Conservation (phyloP, 2,888 invertebrate genomes). For the Hipparchia sbordonii region DNA sequence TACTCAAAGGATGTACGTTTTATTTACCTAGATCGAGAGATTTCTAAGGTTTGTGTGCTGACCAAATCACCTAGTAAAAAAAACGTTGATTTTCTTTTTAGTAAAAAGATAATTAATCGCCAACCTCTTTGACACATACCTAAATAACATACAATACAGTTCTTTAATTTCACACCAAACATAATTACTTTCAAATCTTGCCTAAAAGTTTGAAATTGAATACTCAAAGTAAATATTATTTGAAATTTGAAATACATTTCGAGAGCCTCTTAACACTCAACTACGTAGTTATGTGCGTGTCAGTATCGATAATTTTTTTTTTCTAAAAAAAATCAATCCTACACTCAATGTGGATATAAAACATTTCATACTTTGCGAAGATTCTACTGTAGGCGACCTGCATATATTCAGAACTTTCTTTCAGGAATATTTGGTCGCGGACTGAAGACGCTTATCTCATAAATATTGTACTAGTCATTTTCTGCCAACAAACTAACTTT, state of each 20-base stretch:
- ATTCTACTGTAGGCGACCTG: no score
- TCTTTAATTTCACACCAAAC: neutral
- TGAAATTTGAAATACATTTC: slow-evolving; percentile 11
- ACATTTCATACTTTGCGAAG: no score
- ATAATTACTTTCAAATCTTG: slow-evolving; percentile 14
- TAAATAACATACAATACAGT: neutral
- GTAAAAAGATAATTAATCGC: neutral
- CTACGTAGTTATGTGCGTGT: neutral
- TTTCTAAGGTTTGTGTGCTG: neutral
- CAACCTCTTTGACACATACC: neutral
- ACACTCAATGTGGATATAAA: no score
- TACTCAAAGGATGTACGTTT: no score
- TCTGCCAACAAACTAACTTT: no score
- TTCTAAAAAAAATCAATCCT: neutral
- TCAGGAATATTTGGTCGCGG: no score
- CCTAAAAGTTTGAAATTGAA: slow-evolving; percentile 15
- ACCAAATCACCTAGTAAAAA: no score
- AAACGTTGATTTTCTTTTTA: neutral
- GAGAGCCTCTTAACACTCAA: slow-evolving; percentile 3
- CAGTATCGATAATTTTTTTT: slow-evolving; percentile 1
- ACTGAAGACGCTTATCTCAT: no score
- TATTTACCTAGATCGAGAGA: neutral
- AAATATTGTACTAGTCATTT: no score
- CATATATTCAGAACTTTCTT: no score
- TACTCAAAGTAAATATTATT: slow-evolving; percentile 16